These are phyloP conservation scores for Falco biarmicus DNA, from an alignment of 2,797 vertebrate species.

Conservation along the genomic window DNA sequence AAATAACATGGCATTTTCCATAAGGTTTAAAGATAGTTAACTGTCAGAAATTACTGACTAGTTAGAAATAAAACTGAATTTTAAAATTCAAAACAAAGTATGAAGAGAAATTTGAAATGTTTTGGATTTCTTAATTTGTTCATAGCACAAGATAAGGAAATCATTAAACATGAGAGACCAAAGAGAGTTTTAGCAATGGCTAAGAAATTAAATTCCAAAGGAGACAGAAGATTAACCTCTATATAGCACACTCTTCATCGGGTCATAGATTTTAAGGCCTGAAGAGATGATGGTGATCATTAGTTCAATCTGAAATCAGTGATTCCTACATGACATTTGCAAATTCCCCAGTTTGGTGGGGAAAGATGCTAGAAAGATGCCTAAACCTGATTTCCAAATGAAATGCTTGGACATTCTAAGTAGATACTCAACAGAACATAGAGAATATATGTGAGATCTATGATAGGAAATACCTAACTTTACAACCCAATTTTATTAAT, in stretches of 20 bases:
- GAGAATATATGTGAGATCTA: background rate
- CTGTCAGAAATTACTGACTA: background rate
- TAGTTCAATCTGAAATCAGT: background rate
- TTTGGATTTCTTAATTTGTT: background rate
- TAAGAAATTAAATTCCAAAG: background rate
- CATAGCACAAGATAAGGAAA: background rate
- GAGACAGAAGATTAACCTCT: background rate
- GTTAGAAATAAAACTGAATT: background rate
- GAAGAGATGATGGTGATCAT: background rate
- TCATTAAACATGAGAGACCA: background rate
- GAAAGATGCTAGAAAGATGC: background rate
- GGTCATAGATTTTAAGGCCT: background rate
- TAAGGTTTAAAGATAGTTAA: background rate
- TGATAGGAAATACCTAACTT: background rate
- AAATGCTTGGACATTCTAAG: background rate
- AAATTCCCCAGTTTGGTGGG: background rate
- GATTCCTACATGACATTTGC: background rate
- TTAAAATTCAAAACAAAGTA: background rate
- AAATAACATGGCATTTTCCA: background rate
- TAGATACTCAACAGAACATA: background rate
- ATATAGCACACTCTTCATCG: background rate
- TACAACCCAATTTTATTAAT: background rate
- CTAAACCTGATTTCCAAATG: background rate
- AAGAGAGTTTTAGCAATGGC: background rate
- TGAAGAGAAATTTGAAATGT: background rate